Evolutionary conservation across 2,888 invertebrate species (phyloP), one percentile per base, ranked within the genome.

Genomic region (Cyclophora punctaria): DNA sequence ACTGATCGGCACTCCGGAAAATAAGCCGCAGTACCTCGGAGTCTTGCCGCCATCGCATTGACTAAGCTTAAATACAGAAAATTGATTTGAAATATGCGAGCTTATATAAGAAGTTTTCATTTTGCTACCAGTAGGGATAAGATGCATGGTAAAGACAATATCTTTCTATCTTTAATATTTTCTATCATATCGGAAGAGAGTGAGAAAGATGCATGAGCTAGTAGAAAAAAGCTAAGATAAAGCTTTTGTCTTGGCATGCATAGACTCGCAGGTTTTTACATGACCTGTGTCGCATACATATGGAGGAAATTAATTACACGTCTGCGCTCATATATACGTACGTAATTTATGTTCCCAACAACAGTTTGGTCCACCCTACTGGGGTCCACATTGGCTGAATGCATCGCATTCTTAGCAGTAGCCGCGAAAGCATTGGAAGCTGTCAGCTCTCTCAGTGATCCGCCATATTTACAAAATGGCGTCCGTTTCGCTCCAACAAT

Each of bases 11-110:
- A 98, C 92, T 44, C 97, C 98, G 54, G 93, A 91, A 64, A 93
- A 91, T 6, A 98, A 88, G 0, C 93, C 91, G 50, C 95, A 94
- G 80, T 99, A 98, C 41, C 99, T 91, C 0, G 98, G 92, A 52
- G 97, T 87, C 71, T 96, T 96, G 5, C 91, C 92, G 33, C 97
- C 97, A 88, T 98, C 98, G 5, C 92, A 83, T 53, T 97, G 93
- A 33, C 95, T 91, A 7, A 89, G 85, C 94, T 95, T 69, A 48
- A 89, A 77, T 20, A 20, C 20, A 20, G 20, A 20, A 20, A 2
- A 20, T 20, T 20, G 1, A 2, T 20, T 20, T 20, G 20, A 20
- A 20, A 20, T 20, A 20, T 20, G 1, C 20, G 20, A 20, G 20
- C 2, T 20, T 20, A 20, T 1, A 20, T 20, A 20, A 20, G 20